A percentile compares a stretch with the other conserved stretches of the same genome.
phyloP scores from a whole-genome alignment of 2,888 invertebrate species.

The Melanophora roralis region DNA sequence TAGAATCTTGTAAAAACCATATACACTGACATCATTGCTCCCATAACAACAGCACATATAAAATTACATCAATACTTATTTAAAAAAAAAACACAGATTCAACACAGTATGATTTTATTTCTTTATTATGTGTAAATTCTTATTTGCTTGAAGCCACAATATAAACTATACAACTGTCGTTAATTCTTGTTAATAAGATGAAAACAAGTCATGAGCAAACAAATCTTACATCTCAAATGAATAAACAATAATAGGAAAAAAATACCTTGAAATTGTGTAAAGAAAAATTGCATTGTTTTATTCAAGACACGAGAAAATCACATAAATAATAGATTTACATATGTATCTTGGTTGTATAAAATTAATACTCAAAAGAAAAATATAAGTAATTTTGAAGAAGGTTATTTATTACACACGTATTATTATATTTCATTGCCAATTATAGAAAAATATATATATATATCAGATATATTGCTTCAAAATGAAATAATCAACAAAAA shows the following conservation, averaged over 20 bases:
- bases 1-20: slow-evolving; percentile 7
- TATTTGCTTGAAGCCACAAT: slow-evolving; percentile 42
- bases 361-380: too few species aligned
- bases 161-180: slow-evolving; percentile 54
- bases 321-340: slow-evolving; percentile 42
- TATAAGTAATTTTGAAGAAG: too few species aligned
- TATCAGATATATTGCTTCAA: not conserved
- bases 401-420: not conserved
- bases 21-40: slow-evolving; percentile 54
- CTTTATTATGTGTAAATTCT: slow-evolving; percentile 57
- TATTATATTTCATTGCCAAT: not conserved
- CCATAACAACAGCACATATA: not conserved
- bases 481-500: not conserved
- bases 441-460: not conserved
- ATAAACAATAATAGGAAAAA: not conserved
- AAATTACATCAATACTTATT: too few species aligned
- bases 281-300: slow-evolving; percentile 40
- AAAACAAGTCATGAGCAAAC: slow-evolving; percentile 60
- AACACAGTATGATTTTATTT: not conserved
- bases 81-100: not conserved
- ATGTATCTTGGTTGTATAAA: not conserved
- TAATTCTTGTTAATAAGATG: slow-evolving; percentile 60
- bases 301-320: not conserved
- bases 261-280: slow-evolving; percentile 49
- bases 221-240: slow-evolving; percentile 32